Conservation (phyloP, 2,113 vertebrate species). For the Lampris incognitus region DNA sequence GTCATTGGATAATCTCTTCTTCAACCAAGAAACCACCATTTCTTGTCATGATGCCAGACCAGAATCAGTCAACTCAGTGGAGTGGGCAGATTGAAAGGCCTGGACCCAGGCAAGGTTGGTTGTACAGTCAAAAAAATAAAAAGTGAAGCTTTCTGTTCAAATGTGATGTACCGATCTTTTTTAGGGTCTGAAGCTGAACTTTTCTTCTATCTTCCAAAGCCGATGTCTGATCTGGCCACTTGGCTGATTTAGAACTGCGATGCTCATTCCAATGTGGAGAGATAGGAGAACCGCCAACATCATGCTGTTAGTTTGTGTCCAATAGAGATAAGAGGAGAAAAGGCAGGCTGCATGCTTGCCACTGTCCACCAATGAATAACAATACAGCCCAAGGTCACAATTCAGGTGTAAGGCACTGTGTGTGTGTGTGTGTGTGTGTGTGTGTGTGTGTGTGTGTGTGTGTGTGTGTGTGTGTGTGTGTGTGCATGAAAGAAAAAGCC, state of each 20-base stretch:
- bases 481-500: slow-evolving; percentile 5
- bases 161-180: too few relatives aligned
- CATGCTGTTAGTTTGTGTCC: slow-evolving; percentile 51
- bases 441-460: not conserved
- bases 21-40: too few relatives aligned
- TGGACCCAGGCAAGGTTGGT: too few relatives aligned
- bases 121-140: too few relatives aligned
- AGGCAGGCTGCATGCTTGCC: slow-evolving; percentile 17
- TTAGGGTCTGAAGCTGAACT: not conserved
- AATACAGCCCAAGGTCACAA: slow-evolving; percentile 73
- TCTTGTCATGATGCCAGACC: too few relatives aligned
- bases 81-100: too few relatives aligned
- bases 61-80: too few relatives aligned
- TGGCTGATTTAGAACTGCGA: slow-evolving; percentile 55
- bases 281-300: slow-evolving; percentile 50
- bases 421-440: slow-evolving; percentile 12
- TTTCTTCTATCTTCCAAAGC: slow-evolving; percentile 41
- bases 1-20: too few relatives aligned
- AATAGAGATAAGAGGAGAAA: slow-evolving; percentile 59
- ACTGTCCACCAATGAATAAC: slow-evolving; percentile 73
- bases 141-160: too few relatives aligned
- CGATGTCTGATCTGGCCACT: slow-evolving; percentile 39
- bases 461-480: not conserved
- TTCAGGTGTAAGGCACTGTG: slow-evolving; percentile 25
- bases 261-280: slow-evolving; percentile 52